A percentile compares a stretch with the other conserved stretches of the same genome.
phyloP scores from a whole-genome alignment of 2,797 vertebrate genomes.

The Mico argentatus region DNA sequence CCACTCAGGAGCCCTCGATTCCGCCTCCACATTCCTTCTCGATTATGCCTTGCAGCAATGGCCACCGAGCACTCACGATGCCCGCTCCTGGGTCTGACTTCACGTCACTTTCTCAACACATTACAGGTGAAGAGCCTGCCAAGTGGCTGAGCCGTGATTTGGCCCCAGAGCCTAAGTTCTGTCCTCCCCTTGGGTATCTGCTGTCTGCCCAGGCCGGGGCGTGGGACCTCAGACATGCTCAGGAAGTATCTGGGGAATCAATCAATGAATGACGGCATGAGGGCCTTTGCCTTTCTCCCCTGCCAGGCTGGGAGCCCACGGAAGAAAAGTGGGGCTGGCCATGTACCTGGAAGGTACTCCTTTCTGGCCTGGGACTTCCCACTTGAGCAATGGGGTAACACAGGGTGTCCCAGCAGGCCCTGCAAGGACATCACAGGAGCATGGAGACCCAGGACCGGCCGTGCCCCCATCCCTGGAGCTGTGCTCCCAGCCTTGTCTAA shows the following conservation, averaged over 20 bases:
- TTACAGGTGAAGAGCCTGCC: background rate
- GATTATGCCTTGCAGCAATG: background rate
- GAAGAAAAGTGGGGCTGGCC: background rate
- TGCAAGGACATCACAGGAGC: rapidly evolving
- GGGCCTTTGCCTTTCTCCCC: background rate
- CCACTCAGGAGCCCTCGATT: background rate
- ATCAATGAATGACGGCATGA: rapidly evolving
- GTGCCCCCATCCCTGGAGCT: background rate
- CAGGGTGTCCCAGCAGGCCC: background rate
- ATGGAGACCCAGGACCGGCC: background rate
- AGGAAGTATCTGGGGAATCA: background rate
- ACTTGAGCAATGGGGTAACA: background rate
- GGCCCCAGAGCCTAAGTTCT: background rate
- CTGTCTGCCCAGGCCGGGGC: background rate
- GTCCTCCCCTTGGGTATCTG: rapidly evolving
- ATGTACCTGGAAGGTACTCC: background rate
- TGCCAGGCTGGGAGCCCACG: rapidly evolving
- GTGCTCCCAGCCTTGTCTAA: background rate
- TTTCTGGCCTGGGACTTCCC: background rate
- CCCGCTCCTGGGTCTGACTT: background rate
- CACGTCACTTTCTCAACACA: rapidly evolving
- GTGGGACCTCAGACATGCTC: background rate
- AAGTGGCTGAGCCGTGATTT: rapidly evolving
- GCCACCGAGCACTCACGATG: background rate
- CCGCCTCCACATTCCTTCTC: rapidly evolving